Conservation (phyloP, 2,113 vertebrate species). For the Neodontobutis hainanensis region DNA sequence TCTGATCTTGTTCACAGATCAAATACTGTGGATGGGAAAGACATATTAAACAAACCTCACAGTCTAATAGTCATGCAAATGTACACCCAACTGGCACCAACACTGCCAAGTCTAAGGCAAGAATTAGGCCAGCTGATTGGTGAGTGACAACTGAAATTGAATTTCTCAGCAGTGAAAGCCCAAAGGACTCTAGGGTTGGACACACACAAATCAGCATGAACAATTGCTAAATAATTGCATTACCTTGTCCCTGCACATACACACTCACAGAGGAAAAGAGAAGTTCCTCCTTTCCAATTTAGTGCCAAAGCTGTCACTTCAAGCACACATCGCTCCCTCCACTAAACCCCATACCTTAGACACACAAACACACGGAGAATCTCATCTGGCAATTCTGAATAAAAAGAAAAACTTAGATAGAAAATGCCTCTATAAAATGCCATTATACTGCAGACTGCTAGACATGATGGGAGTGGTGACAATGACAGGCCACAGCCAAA, state of each 20-base stretch:
- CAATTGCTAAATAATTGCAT: constrained; percentile 52
- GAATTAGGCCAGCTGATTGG: constrained; percentile 62
- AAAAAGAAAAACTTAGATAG: constrained; percentile 34
- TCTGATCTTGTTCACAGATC: constrained; percentile 12
- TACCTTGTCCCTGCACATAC: constrained; percentile 17
- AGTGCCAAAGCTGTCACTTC: constrained; percentile 62
- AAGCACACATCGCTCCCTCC: constrained; percentile 49
- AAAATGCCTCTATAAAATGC: constrained; percentile 42
- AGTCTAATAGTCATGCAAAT: constrained; percentile 13
- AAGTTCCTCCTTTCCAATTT: constrained; percentile 55
- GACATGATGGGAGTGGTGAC: constrained; percentile 33
- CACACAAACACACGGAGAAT: constrained; percentile 43
- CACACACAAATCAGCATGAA: constrained; percentile 32
- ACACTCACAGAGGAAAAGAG: constrained; percentile 23
- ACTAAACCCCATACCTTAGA: not conserved
- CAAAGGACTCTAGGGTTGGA: constrained; percentile 38
- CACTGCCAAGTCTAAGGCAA: constrained; percentile 30
- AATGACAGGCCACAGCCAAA: not conserved
- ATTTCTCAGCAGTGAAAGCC: constrained; percentile 56
- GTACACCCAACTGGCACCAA: constrained; percentile 5
- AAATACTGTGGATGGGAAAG: constrained; percentile 4
- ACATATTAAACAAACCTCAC: constrained; percentile 16
- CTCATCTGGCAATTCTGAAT: constrained; percentile 43
- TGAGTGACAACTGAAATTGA: constrained; percentile 70
- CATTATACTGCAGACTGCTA: constrained; percentile 35